Base-by-base conservation (phyloP, 2,113 vertebrate species). In the Callopanchax toddi region DNA sequence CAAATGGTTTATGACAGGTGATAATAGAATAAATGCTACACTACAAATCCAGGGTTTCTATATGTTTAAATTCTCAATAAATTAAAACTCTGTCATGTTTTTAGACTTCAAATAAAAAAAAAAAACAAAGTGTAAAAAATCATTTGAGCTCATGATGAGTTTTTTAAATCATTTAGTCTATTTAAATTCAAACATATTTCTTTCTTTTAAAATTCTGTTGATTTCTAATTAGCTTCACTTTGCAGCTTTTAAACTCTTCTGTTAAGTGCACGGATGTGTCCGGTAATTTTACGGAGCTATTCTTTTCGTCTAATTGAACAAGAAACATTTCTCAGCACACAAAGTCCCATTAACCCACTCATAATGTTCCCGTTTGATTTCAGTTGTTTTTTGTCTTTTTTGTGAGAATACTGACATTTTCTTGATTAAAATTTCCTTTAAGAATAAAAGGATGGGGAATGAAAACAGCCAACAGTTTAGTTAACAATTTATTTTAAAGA, bases 301-400 rank as follows among this genome's bases (percentile, higher is more conserved):
- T 78, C 22, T 40, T 80, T 63, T 78, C 25, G 52, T 73, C 26
- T 52, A 72, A 75, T 84, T 76, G 68, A 52, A 75, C 62, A 58
- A 60, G 22, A 46, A 29, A 60, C 60, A 59, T 79, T 68, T 68
- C 74, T 70, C 50, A 70, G 67, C 43, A 49, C 11, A 58, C 18
- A 75, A 51, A 21, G 43, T 46, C 53, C 79, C 77, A 84, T 85
- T 82, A 79, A 87, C 56, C 57, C 40, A 55, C 81, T 76, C 60
- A 77, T 77, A 58, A 67, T 55, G 43, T 34, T 48, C 42, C 9
- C 29, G 20, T 67, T 73, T 82, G 67, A 44, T 39, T 67, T 58
- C 3, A 10, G 5, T 49, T 72, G 45, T 6, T 39, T 55, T 61
- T 49, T 43, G 11, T 46, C 11, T 48, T 32, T 32, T 54, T 26